phyloP scores from a whole-genome alignment of 2,888 invertebrate species.

The Himalopsyche kuldschensis region DNA sequence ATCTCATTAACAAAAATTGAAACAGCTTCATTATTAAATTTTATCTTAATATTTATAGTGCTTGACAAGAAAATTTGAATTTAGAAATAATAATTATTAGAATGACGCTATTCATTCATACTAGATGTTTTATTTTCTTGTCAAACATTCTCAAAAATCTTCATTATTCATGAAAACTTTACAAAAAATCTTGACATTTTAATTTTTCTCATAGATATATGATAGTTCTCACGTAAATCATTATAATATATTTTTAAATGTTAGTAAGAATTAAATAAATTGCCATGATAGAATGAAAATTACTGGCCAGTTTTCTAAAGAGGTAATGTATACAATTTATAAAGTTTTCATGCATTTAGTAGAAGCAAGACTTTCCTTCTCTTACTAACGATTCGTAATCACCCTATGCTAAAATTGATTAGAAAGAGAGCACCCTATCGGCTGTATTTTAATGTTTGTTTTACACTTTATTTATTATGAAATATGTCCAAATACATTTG shows the following conservation, averaged over 20 bases:
- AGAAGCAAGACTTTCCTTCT: conserved; percentile 39
- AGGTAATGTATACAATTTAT: not conserved
- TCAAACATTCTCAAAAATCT: not conserved
- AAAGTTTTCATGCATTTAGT: conserved; percentile 11
- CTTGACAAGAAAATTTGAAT: too few relatives aligned
- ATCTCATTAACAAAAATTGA: too few relatives aligned
- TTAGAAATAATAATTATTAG: too few relatives aligned
- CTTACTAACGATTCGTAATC: conserved; percentile 33
- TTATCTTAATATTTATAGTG: too few relatives aligned
- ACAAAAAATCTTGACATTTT: not conserved
- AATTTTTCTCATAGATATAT: not conserved
- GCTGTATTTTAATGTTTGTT: conserved; percentile 34
- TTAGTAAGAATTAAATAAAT: too few relatives aligned
- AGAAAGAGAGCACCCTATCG: conserved; percentile 41
- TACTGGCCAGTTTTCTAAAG: not conserved
- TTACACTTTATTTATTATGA: conserved; percentile 2
- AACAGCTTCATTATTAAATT: too few relatives aligned
- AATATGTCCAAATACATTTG: conserved; percentile 20
- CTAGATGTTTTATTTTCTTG: not conserved
- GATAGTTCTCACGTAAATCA: too few relatives aligned
- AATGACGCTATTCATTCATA: not conserved
- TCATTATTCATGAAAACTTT: not conserved
- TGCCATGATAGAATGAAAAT: too few relatives aligned
- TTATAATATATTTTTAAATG: too few relatives aligned
- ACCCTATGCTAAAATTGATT: conserved; percentile 39